phyloP scores from a whole-genome alignment of 2,797 vertebrate species.

The Pipistrellus pipistrellus region DNA sequence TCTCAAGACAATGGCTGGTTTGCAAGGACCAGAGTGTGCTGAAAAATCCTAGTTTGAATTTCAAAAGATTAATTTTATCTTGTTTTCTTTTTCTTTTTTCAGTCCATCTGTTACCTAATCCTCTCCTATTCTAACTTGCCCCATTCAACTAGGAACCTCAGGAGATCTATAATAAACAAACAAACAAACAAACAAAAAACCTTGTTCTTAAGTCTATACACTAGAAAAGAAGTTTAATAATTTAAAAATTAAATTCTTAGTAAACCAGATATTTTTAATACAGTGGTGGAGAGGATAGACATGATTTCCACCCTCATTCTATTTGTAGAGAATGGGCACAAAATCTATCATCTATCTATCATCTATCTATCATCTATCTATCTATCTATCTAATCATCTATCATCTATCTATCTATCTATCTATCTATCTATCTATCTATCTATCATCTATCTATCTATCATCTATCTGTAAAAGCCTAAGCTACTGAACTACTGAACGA shows the following conservation, averaged over 20 bases:
- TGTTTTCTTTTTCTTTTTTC: not conserved
- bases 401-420: too few relatives aligned
- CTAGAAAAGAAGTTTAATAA: not conserved
- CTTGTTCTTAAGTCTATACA: not conserved
- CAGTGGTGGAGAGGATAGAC: not conserved
- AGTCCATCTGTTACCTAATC: not conserved
- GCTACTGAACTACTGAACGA: rapidly evolving
- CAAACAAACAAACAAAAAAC: not conserved
- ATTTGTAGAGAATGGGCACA: not conserved
- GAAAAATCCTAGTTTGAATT: slow-evolving; percentile 8
- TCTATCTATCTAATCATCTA: too few relatives aligned
- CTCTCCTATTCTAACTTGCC: not conserved
- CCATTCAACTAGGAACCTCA: not conserved
- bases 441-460: too few relatives aligned
- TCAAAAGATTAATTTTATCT: not conserved
- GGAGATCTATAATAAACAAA: not conserved
- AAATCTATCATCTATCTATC: too few relatives aligned
- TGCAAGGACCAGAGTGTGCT: not conserved
- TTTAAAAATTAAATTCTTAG: not conserved
- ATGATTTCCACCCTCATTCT: not conserved
- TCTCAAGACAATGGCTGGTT: not conserved
- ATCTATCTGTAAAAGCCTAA: too few relatives aligned
- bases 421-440: too few relatives aligned
- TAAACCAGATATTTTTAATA: not conserved
- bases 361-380: too few relatives aligned